Conservation (phyloP, 2,888 invertebrate species). For the Alcis repandata region DNA sequence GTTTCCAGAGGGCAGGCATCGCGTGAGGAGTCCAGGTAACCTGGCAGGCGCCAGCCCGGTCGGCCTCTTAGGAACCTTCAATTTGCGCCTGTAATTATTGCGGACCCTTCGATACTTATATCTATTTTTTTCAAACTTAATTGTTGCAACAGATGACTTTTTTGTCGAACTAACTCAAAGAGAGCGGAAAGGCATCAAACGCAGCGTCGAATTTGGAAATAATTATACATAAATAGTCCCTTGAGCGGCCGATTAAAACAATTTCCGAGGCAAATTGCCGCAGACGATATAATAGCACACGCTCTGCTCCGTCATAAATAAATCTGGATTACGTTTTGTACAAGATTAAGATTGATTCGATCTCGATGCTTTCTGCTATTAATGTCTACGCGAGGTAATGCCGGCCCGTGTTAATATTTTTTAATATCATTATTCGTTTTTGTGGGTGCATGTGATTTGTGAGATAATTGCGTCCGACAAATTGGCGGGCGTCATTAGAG, state of each 20-base stretch:
- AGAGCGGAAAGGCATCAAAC: conserved; percentile 87
- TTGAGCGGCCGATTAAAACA: conserved; percentile 87
- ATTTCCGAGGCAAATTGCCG: conserved; percentile 86
- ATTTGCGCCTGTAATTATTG: conserved; percentile 86
- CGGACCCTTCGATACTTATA: conserved; percentile 87
- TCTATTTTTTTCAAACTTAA: conserved; percentile 84
- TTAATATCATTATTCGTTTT: conserved; percentile 81
- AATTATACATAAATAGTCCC: conserved; percentile 87
- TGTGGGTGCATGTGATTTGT: conserved; percentile 76
- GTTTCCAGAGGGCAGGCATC: conserved; percentile 61
- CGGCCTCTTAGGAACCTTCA: conserved; percentile 82
- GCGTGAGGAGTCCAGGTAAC: conserved; percentile 78
- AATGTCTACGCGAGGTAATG: conserved; percentile 79
- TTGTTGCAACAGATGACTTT: conserved; percentile 87
- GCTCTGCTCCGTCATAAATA: conserved; percentile 84
- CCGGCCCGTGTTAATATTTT: conserved; percentile 80
- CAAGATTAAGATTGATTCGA: conserved; percentile 86
- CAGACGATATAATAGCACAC: conserved; percentile 87
- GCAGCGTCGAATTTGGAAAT: conserved; percentile 86
- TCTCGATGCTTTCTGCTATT: conserved; percentile 84
- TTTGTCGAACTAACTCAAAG: conserved; percentile 86
- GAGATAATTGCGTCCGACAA: conserved; percentile 84
- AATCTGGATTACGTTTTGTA: conserved; percentile 86
- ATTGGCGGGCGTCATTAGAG: conserved; percentile 82
- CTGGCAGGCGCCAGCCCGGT: conserved; percentile 79